A percentile compares a stretch with the other conserved stretches of the same genome.
Conservation (phyloP, 2,888 invertebrate genomes). For the Portevinia maculata region DNA sequence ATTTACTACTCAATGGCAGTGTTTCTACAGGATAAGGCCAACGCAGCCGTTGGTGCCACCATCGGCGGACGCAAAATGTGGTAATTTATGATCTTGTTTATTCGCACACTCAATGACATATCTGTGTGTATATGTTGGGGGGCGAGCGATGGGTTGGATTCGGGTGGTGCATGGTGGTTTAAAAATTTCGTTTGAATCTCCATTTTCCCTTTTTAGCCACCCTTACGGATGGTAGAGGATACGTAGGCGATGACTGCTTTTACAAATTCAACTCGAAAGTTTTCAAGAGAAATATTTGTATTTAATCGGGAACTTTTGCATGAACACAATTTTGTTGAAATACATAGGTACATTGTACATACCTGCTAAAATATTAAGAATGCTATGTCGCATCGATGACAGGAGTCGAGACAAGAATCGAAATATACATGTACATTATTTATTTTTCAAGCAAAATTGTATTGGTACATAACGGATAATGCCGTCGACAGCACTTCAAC, state of each 20-base stretch:
- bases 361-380: not conserved
- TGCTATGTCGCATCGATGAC: constrained; percentile 12
- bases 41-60: constrained; percentile 58
- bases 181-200: constrained; percentile 5
- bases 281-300: constrained; percentile 36
- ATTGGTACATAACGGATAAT: too few species aligned
- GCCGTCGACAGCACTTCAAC: constrained; percentile 27
- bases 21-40: constrained; percentile 46
- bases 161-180: not conserved
- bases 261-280: constrained; percentile 32
- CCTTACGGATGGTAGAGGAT: not conserved
- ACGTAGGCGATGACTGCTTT: constrained; percentile 9
- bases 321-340: constrained; percentile 23
- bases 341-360: not conserved
- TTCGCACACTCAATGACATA: constrained; percentile 66
- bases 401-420: constrained; percentile 48
- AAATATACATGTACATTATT: not conserved
- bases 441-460: not conserved
- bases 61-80: constrained; percentile 69
- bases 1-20: constrained; percentile 30
- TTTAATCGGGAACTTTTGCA: constrained; percentile 49
- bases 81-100: constrained; percentile 73
- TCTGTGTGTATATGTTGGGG: constrained; percentile 7
- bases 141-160: not conserved
- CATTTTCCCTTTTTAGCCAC: not conserved